Base-by-base conservation (phyloP, 2,888 invertebrate species). In the Thelaira solivaga region DNA sequence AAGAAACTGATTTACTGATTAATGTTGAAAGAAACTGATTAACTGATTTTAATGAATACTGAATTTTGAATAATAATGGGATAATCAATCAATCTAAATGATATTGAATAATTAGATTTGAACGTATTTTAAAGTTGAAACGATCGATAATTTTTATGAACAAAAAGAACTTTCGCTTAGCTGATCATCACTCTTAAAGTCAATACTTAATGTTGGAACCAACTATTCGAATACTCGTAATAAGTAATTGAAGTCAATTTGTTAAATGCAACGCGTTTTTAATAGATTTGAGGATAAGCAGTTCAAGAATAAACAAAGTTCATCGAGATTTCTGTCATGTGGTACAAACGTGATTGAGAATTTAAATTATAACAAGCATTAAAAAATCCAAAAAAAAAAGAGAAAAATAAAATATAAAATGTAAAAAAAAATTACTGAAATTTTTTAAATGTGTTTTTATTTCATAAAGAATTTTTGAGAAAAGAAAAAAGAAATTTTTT, bases 351-450 rank as follows among this genome's bases (percentile, higher is more conserved):
- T 68, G 41, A 55, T 68, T 68, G 68, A 22, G 36, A 49, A 36
- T 68, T 55, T 55, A 53, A 59, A 67, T 16, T n/a, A 74, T 71
- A 78, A 78, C 74, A 78, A 74, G 74, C 51, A 39, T 39, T 16
- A 55, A 64, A 77, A 78, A 78, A 47, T 31, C 59, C 16, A 68
- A 61, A 73, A 74, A 78, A 77, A 74, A 69, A 67, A 61, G 26
- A 49, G 53, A 31, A 47, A 72, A 67, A 64, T 64, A 71, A 76
- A 71, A 43, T 7, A 75, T 34, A 64, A 62, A 51, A 20, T 22
- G 47, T 34, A 57, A 68, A 57, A 72, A 72, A 62, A 36, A 71
- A 67, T 13, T n/a, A n/a, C n/a, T n/a, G 7, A 16, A 24, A 31
- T 13, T 31, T 18, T n/a, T 8, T 4, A 4, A 64, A 36, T 59